A percentile compares a stretch with the other conserved stretches of the same genome.
Evolutionary conservation across 2,113 vertebrate species (phyloP).

Genomic region (Ondatra zibethicus): DNA sequence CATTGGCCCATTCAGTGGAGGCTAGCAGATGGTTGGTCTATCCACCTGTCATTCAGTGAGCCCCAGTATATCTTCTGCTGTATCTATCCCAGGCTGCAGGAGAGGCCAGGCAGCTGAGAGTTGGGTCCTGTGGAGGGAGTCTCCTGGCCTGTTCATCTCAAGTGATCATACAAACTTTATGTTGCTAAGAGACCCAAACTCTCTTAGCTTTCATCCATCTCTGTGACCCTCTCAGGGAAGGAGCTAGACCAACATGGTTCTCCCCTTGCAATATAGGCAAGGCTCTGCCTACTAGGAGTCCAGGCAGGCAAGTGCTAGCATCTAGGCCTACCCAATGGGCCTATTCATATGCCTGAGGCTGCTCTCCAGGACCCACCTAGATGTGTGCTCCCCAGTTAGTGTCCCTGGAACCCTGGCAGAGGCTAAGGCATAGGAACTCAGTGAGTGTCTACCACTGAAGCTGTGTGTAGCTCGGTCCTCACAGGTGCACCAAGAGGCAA

Average conservation of each 20-base stretch:
- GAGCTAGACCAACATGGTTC: background rate
- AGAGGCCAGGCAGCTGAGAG: too few relatives aligned
- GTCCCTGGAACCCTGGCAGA: background rate
- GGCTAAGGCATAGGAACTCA: background rate
- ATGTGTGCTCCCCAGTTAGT: background rate
- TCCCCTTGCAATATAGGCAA: background rate
- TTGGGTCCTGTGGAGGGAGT: background rate
- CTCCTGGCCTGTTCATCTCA: too few relatives aligned
- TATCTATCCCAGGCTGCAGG: background rate
- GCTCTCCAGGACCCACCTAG: background rate
- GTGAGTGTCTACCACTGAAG: background rate
- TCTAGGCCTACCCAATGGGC: background rate
- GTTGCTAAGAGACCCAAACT: fast-evolving
- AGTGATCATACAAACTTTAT: background rate
- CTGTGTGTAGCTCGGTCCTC: fast-evolving
- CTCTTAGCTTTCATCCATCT: background rate
- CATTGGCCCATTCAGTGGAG: background rate
- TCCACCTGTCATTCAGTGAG: fast-evolving
- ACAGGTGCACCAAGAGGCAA: background rate
- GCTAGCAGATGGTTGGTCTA: fast-evolving
- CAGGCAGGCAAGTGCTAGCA: background rate
- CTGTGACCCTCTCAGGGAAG: background rate
- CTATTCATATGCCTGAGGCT: fast-evolving
- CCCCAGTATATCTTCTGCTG: fast-evolving
- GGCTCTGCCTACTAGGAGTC: too few relatives aligned